Percentiles rank a stretch among this genome's conserved stretches.
phyloP scores from a whole-genome alignment of 2,797 vertebrate genomes.

The Amphiprion clarkii region DNA sequence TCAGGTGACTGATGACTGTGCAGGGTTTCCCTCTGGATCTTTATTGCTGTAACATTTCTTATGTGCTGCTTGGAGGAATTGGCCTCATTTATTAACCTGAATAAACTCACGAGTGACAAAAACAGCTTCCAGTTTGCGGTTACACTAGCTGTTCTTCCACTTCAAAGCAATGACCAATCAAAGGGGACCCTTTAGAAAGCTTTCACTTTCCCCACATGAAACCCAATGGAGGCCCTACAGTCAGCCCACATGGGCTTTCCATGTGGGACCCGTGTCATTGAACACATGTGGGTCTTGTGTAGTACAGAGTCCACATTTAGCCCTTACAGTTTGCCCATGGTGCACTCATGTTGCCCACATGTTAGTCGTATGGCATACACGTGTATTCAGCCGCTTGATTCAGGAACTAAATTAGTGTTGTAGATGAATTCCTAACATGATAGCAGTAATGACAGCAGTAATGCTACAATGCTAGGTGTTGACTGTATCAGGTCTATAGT shows the following conservation, averaged over 20 bases:
- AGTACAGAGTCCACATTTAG: constrained; percentile 13
- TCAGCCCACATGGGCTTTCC: constrained; percentile 3
- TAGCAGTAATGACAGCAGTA: neutral
- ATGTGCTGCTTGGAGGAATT: neutral
- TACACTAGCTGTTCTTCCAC: neutral
- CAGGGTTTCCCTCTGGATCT: too few relatives aligned
- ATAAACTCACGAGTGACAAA: neutral
- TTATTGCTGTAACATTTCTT: too few relatives aligned
- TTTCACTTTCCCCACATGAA: constrained; percentile 7
- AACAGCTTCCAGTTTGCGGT: neutral
- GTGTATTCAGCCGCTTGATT: neutral
- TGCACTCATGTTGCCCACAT: constrained; percentile 11
- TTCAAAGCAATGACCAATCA: neutral
- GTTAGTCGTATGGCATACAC: neutral
- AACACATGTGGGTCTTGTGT: neutral
- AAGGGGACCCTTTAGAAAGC: neutral
- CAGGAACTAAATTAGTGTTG: neutral
- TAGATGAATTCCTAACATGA: neutral
- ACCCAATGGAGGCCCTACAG: neutral
- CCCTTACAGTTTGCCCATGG: neutral
- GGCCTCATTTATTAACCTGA: too few relatives aligned
- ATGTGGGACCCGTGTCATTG: constrained; percentile 2
- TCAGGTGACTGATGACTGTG: too few relatives aligned
- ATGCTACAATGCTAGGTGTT: neutral
- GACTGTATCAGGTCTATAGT: neutral